These are phyloP conservation scores for Augochlora pura DNA, from an alignment of 1,140 invertebrate genomes.

Conservation along the genomic window DNA sequence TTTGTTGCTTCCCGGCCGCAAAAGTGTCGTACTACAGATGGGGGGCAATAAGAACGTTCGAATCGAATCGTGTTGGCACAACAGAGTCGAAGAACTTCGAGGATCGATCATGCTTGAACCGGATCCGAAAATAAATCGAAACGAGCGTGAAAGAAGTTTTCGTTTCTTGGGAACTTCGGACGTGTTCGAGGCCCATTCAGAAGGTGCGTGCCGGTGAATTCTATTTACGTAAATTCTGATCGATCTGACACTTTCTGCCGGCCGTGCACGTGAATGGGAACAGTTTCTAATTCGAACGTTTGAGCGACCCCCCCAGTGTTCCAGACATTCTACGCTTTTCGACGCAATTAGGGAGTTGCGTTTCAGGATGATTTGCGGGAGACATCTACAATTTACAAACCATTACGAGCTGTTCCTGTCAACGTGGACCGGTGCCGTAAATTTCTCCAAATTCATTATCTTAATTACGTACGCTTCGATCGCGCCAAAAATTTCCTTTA, in stretches of 20 bases:
- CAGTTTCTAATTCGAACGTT: slow-evolving; percentile 8
- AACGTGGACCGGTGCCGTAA: neutral
- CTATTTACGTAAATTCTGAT: slow-evolving; percentile 44
- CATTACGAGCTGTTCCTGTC: neutral
- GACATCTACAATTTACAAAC: neutral
- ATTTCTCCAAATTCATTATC: neutral
- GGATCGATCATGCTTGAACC: neutral
- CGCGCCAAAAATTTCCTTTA: too few species aligned
- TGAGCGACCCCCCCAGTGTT: neutral
- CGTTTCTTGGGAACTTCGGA: neutral
- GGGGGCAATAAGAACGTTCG: too few species aligned
- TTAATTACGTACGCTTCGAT: too few species aligned
- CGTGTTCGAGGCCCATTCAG: neutral
- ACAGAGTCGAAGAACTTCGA: too few species aligned
- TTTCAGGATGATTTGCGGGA: neutral
- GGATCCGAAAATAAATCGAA: neutral
- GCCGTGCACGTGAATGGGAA: slow-evolving; percentile 16
- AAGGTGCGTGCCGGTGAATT: slow-evolving; percentile 8
- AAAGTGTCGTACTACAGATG: too few species aligned
- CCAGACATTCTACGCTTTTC: neutral
- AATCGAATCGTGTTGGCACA: too few species aligned
- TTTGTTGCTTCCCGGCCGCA: too few species aligned
- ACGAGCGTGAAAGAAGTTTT: neutral
- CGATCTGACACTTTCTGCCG: slow-evolving; percentile 36
- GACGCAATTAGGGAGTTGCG: neutral